Percentiles rank a stretch among this genome's conserved stretches.
phyloP scores from a whole-genome alignment of 2,113 vertebrate species.

The Limanda limanda region DNA sequence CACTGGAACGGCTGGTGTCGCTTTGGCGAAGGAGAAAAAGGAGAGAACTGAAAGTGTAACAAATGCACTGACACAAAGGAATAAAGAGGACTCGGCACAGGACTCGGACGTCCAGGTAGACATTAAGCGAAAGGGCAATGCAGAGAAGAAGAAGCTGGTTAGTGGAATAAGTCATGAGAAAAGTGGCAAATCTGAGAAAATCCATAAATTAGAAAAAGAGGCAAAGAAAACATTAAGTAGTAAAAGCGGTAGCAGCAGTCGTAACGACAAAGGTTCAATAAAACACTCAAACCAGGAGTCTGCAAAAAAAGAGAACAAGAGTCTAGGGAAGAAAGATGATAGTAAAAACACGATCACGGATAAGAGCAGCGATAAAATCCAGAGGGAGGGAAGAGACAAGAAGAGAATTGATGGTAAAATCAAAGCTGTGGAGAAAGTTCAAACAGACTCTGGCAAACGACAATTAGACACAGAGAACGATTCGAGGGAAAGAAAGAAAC shows the following conservation, averaged over 20 bases:
- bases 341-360: slow-evolving; percentile 68
- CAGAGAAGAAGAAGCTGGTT: slow-evolving; percentile 65
- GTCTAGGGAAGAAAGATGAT: slow-evolving; percentile 68
- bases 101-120: slow-evolving; percentile 53
- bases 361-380: slow-evolving; percentile 70
- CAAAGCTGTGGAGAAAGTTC: slow-evolving; percentile 75
- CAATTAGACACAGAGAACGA: slow-evolving; percentile 63
- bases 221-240: slow-evolving; percentile 27
- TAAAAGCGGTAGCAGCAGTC: slow-evolving; percentile 64
- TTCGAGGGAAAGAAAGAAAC: slow-evolving; percentile 68
- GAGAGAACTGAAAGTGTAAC: slow-evolving; percentile 49
- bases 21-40: slow-evolving; percentile 49
- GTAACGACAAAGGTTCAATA: slow-evolving; percentile 54
- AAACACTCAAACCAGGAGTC: slow-evolving; percentile 77
- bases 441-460: slow-evolving; percentile 66
- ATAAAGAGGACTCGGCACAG: slow-evolving; percentile 40
- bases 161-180: slow-evolving; percentile 54
- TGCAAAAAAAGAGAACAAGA: slow-evolving; percentile 79
- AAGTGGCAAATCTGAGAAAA: slow-evolving; percentile 62
- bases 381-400: slow-evolving; percentile 56
- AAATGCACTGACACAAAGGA: slow-evolving; percentile 73
- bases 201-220: slow-evolving; percentile 66
- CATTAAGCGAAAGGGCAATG: slow-evolving; percentile 23
- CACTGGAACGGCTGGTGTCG: not conserved
- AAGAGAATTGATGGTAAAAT: slow-evolving; percentile 69